Conservation (phyloP, 2,888 invertebrate genomes). For the Hydroisotoma schaefferi region DNA sequence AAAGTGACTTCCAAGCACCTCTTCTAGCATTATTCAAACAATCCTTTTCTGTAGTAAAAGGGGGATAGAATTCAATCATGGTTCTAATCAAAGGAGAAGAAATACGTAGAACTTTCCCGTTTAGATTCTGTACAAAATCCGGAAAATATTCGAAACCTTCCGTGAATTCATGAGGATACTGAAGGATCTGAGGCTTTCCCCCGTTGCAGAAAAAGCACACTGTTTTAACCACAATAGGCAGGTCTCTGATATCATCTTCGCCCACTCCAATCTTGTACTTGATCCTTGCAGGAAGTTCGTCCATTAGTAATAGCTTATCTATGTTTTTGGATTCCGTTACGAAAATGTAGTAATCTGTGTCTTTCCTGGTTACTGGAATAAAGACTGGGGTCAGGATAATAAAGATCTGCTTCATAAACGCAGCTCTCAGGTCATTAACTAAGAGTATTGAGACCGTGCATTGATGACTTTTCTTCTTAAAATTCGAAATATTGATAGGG, state of each 20-base stretch:
- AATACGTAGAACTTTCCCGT: conserved; percentile 1
- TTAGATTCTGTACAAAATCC: neutral
- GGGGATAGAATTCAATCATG: neutral
- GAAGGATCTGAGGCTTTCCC: neutral
- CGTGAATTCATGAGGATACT: neutral
- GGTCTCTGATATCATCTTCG: neutral
- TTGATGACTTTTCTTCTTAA: conserved; percentile 11
- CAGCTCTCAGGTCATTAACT: conserved; percentile 17
- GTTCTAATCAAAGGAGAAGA: neutral
- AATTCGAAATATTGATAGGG: conserved; percentile 15
- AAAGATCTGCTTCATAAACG: conserved; percentile 18
- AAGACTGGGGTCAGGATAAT: conserved; percentile 25
- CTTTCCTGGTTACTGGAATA: conserved; percentile 27
- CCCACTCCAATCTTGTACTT: conserved; percentile 30
- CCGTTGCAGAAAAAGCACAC: conserved; percentile 7
- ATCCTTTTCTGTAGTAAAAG: neutral
- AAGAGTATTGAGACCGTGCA: conserved; percentile 25
- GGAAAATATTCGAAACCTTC: conserved; percentile 2
- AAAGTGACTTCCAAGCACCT: neutral
- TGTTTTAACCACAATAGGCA: neutral
- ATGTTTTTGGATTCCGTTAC: conserved; percentile 11
- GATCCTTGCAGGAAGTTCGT: conserved; percentile 20
- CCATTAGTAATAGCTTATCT: conserved; percentile 21
- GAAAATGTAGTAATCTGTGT: conserved; percentile 33
- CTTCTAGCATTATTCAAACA: neutral